Evolutionary conservation across 1,140 invertebrate genomes (phyloP), one percentile per base, ranked within the genome.

Genomic region (Nasonia giraulti): DNA sequence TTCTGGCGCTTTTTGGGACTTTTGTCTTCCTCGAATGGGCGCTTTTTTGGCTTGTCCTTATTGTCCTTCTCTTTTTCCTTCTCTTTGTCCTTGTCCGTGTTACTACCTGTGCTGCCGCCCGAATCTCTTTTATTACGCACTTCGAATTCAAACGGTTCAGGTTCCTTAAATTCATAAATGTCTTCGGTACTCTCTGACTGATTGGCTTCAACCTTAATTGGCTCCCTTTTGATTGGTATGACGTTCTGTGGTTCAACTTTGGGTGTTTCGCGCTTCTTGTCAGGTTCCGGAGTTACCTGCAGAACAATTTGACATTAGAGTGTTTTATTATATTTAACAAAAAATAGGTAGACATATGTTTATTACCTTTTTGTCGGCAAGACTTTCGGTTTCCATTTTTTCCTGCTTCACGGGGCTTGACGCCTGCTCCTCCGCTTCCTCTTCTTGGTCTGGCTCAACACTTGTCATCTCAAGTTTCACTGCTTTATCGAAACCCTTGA

Each of bases 131-230:
- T 93, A 62, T 94, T 93, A 68, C 96, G 94, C 12, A 96, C 94
- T 91, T 97, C 96, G 87, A 97, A 95, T 90, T 97, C 96, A 89
- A 97, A 97, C 0, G 96, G 96, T 91, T 97, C 97, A 0, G 96
- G 96, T 92, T 98, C 97, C 91, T 97, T 97, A 88, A 98, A 98
- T 91, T 98, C 97, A 88, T 98, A 98, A 89, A 97, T 95, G 91
- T 97, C 97, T 87, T 96, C 95, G 8, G 94, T 93, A 85, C 69
- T 92, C 37, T 92, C 91, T 7, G 87, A 86, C 23, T 87, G 80
- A 11, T 73, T 20, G 14, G 87, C 71, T 62, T 93, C 90, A 20
- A 91, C 77, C 73, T 91, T 92, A 2, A 89, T 12, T 0, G 68
- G 6, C 68, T 88, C 86, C n/a, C 68, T 40, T 76, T 87, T 86